A percentile compares a stretch with the other conserved stretches of the same genome.
Conservation (phyloP, 2,113 vertebrate genomes). For the Aramus guarauna region DNA sequence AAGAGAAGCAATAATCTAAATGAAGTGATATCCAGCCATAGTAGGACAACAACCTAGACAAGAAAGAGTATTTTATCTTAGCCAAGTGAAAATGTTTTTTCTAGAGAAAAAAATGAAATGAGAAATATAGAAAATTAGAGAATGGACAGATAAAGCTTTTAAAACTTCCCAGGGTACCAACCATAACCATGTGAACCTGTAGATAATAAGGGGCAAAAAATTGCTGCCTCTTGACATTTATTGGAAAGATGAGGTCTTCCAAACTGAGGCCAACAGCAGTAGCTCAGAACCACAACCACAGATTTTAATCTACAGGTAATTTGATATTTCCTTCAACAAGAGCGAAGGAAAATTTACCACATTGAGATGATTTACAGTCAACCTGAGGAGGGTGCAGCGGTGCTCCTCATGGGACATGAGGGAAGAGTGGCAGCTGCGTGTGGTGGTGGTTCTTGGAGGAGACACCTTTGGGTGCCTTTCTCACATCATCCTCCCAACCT, state of each 20-base stretch:
- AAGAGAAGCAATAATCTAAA: not conserved
- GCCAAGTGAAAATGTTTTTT: not conserved
- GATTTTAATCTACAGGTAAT: not conserved
- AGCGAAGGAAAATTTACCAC: not conserved
- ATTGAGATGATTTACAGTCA: fast-evolving
- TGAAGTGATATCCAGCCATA: not conserved
- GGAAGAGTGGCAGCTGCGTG: not conserved
- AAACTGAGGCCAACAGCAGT: not conserved
- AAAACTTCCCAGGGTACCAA: not conserved
- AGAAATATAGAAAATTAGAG: not conserved
- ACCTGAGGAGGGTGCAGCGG: fast-evolving
- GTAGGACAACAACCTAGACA: not conserved
- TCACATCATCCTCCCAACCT: not conserved
- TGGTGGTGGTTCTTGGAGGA: too few species aligned
- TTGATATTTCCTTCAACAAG: not conserved
- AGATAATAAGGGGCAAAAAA: not conserved
- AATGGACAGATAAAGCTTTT: fast-evolving
- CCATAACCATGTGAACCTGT: not conserved
- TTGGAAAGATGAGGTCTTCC: not conserved
- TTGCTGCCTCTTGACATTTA: too few species aligned
- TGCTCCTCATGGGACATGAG: not conserved
- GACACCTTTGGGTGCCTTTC: too few species aligned
- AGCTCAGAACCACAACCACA: not conserved
- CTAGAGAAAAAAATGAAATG: not conserved
- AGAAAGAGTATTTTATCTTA: not conserved